These are phyloP conservation scores for Cololabis saira DNA, from an alignment of 2,113 vertebrate species.

Conservation along the genomic window DNA sequence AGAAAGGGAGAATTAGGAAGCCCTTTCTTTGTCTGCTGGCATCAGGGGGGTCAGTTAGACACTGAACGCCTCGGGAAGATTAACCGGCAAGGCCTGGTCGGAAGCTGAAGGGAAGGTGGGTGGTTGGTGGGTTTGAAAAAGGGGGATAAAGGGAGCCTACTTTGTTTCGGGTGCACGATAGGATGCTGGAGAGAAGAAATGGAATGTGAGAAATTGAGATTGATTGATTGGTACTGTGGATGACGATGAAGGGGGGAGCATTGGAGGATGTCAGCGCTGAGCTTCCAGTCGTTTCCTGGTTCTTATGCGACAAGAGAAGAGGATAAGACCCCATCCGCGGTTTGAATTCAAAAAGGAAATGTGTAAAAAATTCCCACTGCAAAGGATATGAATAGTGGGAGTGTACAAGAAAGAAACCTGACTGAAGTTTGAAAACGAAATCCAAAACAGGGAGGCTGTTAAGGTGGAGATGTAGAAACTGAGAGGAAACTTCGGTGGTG, in stretches of 20 bases:
- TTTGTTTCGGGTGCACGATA: constrained; percentile 72
- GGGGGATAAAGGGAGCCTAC: constrained; percentile 56
- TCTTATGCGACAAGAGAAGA: constrained; percentile 45
- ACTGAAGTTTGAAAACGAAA: constrained; percentile 29
- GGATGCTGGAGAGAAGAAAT: constrained; percentile 71
- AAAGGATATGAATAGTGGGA: constrained; percentile 50
- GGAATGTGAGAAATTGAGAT: constrained; percentile 73
- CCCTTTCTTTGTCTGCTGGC: constrained; percentile 75
- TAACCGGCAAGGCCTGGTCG: constrained; percentile 75
- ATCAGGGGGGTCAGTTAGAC: constrained; percentile 70
- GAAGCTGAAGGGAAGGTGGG: constrained; percentile 74
- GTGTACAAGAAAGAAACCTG: constrained; percentile 41
- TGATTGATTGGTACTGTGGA: constrained; percentile 77
- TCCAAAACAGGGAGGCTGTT: constrained; percentile 1
- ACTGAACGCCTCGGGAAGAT: constrained; percentile 78
- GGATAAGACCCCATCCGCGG: constrained; percentile 16
- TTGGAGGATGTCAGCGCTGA: constrained; percentile 39
- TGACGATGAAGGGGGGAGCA: constrained; percentile 36
- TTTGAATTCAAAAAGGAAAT: constrained; percentile 54
- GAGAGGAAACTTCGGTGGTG: constrained; percentile 74
- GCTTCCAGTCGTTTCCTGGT: constrained; percentile 31
- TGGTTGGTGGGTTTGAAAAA: constrained; percentile 15
- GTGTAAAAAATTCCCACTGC: constrained; percentile 56
- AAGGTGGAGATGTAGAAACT: constrained; percentile 63
- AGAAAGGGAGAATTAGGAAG: constrained; percentile 79